These are phyloP conservation scores for Acromyrmex heyeri DNA, from an alignment of 1,140 invertebrate species.

Conservation along the genomic window DNA sequence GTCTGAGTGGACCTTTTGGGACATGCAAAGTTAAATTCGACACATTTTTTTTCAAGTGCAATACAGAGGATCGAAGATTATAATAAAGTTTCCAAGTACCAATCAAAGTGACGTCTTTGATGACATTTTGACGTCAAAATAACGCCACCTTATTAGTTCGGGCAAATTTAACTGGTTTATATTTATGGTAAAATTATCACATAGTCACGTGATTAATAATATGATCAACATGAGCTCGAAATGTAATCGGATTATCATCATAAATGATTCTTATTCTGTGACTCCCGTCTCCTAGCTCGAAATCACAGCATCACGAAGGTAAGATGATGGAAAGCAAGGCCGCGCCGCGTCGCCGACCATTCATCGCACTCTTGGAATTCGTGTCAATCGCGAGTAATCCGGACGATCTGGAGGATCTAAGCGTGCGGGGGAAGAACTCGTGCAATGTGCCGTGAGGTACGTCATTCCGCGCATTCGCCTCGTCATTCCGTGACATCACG, in stretches of 20 bases:
- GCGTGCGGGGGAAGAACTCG: slow-evolving; percentile 44
- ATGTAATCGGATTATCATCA: background rate
- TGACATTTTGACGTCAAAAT: too few species aligned
- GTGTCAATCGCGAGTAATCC: slow-evolving; percentile 68
- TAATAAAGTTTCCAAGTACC: background rate
- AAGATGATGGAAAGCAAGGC: slow-evolving; percentile 3
- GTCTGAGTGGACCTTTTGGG: too few species aligned
- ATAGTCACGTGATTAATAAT: background rate
- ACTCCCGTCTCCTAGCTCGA: background rate
- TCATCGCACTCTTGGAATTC: slow-evolving; percentile 53
- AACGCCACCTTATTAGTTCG: too few species aligned
- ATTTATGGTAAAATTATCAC: background rate
- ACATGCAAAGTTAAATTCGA: too few species aligned
- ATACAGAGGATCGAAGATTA: background rate
- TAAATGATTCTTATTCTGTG: slow-evolving; percentile 11
- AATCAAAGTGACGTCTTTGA: too few species aligned
- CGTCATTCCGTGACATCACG: slow-evolving; percentile 68
- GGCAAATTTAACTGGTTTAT: background rate
- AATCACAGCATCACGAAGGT: background rate
- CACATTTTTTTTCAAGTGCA: too few species aligned
- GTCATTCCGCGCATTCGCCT: slow-evolving; percentile 39
- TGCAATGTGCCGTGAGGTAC: slow-evolving; percentile 32
- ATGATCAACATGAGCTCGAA: background rate
- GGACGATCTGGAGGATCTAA: slow-evolving; percentile 45
- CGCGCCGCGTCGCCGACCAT: slow-evolving; percentile 10